A percentile compares a stretch with the other conserved stretches of the same genome.
These are phyloP conservation scores for Ibidorhyncha struthersii DNA, from an alignment of 2,113 vertebrate genomes.

Conservation along the genomic window DNA sequence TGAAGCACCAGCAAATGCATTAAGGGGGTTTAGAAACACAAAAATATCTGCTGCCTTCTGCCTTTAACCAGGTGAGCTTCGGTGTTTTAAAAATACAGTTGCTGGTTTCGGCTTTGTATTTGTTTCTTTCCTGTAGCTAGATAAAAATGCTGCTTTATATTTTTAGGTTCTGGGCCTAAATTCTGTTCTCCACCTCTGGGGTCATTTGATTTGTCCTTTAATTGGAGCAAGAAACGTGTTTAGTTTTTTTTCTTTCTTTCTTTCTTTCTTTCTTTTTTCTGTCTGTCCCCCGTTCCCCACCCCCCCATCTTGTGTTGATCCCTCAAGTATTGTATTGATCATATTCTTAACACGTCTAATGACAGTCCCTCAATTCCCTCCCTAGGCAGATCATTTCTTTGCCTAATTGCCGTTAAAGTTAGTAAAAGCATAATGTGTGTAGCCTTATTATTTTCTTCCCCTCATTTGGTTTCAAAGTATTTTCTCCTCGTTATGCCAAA, in stretches of 20 bases:
- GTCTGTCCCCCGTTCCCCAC: neutral
- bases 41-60: neutral
- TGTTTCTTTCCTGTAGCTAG: neutral
- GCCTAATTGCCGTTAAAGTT: slow-evolving; percentile 11
- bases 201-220: neutral
- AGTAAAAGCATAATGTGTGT: slow-evolving; percentile 17
- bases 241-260: neutral
- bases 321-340: neutral
- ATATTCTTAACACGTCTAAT: neutral
- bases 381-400: slow-evolving; percentile 6
- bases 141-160: neutral
- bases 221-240: neutral
- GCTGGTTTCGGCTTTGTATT: neutral
- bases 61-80: neutral
- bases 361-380: neutral
- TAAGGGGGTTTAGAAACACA: slow-evolving; percentile 14
- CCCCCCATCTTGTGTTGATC: neutral
- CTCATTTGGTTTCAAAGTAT: slow-evolving; percentile 24
- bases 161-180: neutral
- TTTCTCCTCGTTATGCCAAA: neutral
- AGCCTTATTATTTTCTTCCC: slow-evolving; percentile 33
- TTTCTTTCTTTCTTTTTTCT: neutral
- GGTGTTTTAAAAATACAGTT: neutral
- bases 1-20: slow-evolving; percentile 31
- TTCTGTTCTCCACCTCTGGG: neutral